Percentiles rank a stretch among this genome's conserved stretches.
Evolutionary conservation across 1,140 invertebrate species (phyloP).

Genomic region (Anoplophora glabripennis): DNA sequence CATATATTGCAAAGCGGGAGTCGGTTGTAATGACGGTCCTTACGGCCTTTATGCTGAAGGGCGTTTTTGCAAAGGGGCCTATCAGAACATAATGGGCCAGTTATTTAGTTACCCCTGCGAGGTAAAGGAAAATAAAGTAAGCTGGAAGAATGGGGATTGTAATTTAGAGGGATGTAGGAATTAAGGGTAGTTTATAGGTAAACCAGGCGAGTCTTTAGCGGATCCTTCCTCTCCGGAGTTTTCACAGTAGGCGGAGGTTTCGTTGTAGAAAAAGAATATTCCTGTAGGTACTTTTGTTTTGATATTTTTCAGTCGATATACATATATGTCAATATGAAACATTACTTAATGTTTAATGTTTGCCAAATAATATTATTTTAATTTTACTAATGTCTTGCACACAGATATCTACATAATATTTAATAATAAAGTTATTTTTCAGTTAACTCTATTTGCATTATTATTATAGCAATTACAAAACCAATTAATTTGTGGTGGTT

Average conservation of each 20-base stretch:
- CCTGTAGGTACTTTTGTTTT: too few relatives aligned
- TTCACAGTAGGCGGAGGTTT: conserved; percentile 12
- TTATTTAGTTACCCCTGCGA: conserved; percentile 50
- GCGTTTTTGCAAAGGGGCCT: conserved; percentile 34
- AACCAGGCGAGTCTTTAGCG: conserved; percentile 49
- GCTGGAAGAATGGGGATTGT: conserved; percentile 51
- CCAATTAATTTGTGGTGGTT: too few relatives aligned
- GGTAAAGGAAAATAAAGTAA: conserved; percentile 50
- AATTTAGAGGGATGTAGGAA: conserved; percentile 53
- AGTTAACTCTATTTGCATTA: too few relatives aligned
- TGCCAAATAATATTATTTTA: too few relatives aligned
- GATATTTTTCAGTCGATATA: too few relatives aligned
- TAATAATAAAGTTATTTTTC: too few relatives aligned
- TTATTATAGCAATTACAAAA: too few relatives aligned
- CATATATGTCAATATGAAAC: too few relatives aligned
- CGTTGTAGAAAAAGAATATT: background rate
- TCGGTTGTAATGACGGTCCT: conserved; percentile 38
- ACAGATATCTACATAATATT: too few relatives aligned
- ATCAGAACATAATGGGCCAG: conserved; percentile 49
- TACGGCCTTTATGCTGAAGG: conserved; percentile 21
- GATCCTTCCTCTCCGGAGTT: conserved; percentile 32
- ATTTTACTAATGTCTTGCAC: too few relatives aligned
- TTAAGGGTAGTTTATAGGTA: conserved; percentile 53
- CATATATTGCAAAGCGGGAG: conserved; percentile 44
- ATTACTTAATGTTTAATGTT: too few relatives aligned